Conservation (phyloP, 2,888 invertebrate genomes). For the Drosophila macrospina region DNA sequence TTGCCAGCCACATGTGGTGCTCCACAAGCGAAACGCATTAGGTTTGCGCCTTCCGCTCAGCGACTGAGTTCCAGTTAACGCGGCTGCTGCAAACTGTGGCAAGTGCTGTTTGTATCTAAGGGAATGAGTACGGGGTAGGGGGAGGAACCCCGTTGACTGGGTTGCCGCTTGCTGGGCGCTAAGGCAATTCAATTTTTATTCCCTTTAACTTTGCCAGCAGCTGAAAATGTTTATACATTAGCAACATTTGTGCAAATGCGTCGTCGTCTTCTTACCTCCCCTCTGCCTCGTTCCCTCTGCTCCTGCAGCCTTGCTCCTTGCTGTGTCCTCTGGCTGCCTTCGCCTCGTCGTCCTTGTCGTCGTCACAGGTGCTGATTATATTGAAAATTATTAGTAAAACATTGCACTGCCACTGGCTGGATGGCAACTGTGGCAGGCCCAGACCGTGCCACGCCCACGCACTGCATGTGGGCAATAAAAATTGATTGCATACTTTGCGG, state of each 20-base stretch:
- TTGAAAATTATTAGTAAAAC: slow-evolving; percentile 77
- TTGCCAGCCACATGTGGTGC: slow-evolving; percentile 63
- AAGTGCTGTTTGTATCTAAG: too few relatives aligned
- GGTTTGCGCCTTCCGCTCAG: slow-evolving; percentile 38
- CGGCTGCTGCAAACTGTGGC: slow-evolving; percentile 42
- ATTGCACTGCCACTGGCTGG: slow-evolving; percentile 56
- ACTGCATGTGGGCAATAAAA: slow-evolving; percentile 74
- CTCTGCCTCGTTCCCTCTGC: neutral
- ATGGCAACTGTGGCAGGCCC: neutral
- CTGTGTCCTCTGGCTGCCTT: neutral
- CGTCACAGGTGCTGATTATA: slow-evolving; percentile 79
- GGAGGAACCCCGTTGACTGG: slow-evolving; percentile 13
- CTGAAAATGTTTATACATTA: slow-evolving; percentile 77
- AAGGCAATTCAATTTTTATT: slow-evolving; percentile 64
- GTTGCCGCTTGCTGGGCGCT: slow-evolving; percentile 32
- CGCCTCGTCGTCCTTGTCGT: slow-evolving; percentile 25
- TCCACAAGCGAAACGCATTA: slow-evolving; percentile 58
- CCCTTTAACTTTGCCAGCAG: slow-evolving; percentile 38
- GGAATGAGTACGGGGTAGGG: too few relatives aligned
- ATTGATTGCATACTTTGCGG: slow-evolving; percentile 77
- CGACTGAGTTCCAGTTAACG: slow-evolving; percentile 15
- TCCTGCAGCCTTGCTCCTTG: too few relatives aligned
- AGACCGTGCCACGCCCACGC: slow-evolving; percentile 31
- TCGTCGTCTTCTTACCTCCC: slow-evolving; percentile 19
- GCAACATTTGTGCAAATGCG: slow-evolving; percentile 72